Evolutionary conservation across 2,888 invertebrate species (phyloP).

Genomic region (Andrena bucephala): DNA sequence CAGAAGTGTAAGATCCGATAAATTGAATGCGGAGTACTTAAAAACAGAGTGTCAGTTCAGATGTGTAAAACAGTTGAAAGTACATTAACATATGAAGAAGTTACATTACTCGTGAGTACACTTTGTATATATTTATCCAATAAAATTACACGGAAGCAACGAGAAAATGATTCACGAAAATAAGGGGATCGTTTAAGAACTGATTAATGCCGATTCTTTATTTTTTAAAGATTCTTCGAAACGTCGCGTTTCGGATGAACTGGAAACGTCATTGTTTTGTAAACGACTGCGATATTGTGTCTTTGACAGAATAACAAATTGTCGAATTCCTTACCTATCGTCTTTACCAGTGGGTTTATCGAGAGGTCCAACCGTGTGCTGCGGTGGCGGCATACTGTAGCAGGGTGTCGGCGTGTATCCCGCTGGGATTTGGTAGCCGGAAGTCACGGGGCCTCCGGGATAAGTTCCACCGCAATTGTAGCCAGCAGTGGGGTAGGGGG

Average conservation of each 20-base stretch:
- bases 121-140: not conserved
- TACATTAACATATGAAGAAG: not conserved
- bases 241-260: conserved; percentile 43
- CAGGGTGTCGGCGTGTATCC: conserved; percentile 91
- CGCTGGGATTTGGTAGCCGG: conserved; percentile 88
- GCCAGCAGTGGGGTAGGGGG: conserved; percentile 89
- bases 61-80: not conserved
- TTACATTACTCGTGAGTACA: not conserved
- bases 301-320: conserved; percentile 1
- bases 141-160: not conserved
- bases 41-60: no score
- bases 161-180: not conserved
- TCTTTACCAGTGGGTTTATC: conserved; percentile 90
- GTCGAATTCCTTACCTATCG: conserved; percentile 87
- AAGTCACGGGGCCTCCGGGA: conserved; percentile 86
- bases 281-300: conserved; percentile 47
- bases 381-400: conserved; percentile 95
- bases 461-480: conserved; percentile 86
- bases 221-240: not conserved
- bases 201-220: not conserved
- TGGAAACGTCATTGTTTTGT: conserved; percentile 27
- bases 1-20: not conserved
- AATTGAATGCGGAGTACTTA: not conserved
- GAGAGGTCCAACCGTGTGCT: conserved; percentile 86
- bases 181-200: not conserved